Conservation (phyloP, 2,797 vertebrate species). For the Lindbergichthys nudifrons region DNA sequence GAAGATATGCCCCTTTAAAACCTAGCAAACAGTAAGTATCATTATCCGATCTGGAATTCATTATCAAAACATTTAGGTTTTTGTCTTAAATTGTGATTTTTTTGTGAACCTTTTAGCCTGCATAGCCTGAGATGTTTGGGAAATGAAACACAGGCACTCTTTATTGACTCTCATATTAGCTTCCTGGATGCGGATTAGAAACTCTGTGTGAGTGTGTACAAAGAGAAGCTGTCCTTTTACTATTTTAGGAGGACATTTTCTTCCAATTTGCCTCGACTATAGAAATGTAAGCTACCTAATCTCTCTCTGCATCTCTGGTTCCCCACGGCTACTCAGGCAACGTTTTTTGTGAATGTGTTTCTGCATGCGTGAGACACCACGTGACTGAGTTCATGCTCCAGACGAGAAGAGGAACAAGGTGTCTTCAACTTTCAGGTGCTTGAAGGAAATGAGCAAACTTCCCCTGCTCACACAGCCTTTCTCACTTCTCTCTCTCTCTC, state of each 20-base stretch:
- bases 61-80: too few species aligned
- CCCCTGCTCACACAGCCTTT: conserved; percentile 23
- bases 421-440: conserved; percentile 45
- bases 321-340: conserved; percentile 10
- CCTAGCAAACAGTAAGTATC: neutral
- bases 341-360: conserved; percentile 10
- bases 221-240: conserved; percentile 34
- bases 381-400: neutral
- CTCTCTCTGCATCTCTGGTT: conserved; percentile 29
- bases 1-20: neutral
- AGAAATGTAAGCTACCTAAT: conserved; percentile 38
- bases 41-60: neutral
- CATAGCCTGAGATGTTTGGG: neutral
- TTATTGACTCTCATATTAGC: conserved; percentile 18
- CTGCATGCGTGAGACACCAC: neutral
- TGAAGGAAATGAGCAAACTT: conserved; percentile 41
- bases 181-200: conserved; percentile 32
- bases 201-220: neutral
- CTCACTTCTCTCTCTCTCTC: conserved; percentile 27
- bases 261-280: conserved; percentile 25
- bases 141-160: neutral
- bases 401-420: conserved; percentile 26
- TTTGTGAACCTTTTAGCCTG: neutral
- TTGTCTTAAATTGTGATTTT: too few species aligned
- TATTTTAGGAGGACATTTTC: conserved; percentile 50